phyloP scores from a whole-genome alignment of 2,113 vertebrate genomes.

The Myxocyprinus asiaticus region DNA sequence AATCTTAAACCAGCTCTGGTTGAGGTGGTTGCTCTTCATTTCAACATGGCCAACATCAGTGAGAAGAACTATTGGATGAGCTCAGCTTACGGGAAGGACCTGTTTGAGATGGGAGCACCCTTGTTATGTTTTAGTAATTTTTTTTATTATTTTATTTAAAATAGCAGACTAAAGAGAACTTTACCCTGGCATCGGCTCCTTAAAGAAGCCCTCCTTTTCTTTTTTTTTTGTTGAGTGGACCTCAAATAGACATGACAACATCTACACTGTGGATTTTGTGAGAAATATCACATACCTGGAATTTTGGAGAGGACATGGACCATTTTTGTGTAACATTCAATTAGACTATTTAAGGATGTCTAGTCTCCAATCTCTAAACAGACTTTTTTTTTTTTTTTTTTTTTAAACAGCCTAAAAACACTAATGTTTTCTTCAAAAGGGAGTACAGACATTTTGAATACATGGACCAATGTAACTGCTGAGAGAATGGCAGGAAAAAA shows the following conservation, averaged over 20 bases:
- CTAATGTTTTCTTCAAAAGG: not conserved
- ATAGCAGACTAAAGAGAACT: not conserved
- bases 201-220: no score
- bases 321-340: slow-evolving; percentile 26
- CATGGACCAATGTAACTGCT: not conserved
- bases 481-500: not conserved
- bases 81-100: not conserved
- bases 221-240: not conserved
- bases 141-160: not conserved
- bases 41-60: not conserved
- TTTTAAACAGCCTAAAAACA: not conserved
- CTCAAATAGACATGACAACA: not conserved
- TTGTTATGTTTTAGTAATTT: not conserved
- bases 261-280: slow-evolving; percentile 25
- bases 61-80: not conserved
- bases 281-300: not conserved
- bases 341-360: slow-evolving; percentile 19
- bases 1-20: slow-evolving; percentile 10
- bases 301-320: not conserved
- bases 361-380: slow-evolving; percentile 1
- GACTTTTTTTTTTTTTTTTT: no score
- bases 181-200: no score
- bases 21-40: not conserved
- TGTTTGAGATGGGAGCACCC: not conserved
- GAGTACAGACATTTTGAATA: not conserved